These are phyloP conservation scores for Oophaga sylvatica DNA, from an alignment of 2,797 vertebrate species.

Conservation along the genomic window DNA sequence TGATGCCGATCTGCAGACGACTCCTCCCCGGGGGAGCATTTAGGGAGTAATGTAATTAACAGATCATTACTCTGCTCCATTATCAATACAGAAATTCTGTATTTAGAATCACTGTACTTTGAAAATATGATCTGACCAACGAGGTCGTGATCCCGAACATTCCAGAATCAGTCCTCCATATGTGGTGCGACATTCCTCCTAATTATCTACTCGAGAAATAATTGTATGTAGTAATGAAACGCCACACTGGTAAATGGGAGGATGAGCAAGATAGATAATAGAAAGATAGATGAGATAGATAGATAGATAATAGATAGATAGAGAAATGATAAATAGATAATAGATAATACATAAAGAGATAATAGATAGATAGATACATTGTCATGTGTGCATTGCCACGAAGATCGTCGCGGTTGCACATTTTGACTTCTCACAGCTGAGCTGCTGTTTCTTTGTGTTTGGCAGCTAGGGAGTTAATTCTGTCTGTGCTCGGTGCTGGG, in stretches of 20 bases:
- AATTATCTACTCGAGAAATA: background rate
- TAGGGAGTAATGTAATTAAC: conserved; percentile 30
- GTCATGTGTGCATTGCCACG: too few species aligned
- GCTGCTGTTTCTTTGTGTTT: too few species aligned
- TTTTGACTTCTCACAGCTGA: too few species aligned
- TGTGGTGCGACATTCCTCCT: background rate
- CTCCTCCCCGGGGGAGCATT: background rate
- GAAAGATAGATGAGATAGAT: background rate
- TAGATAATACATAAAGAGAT: too few species aligned
- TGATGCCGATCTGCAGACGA: background rate
- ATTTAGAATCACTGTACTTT: background rate
- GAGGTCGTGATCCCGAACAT: background rate
- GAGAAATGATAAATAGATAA: too few species aligned
- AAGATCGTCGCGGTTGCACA: too few species aligned
- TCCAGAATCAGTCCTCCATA: background rate
- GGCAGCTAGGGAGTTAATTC: too few species aligned
- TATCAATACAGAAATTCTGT: background rate
- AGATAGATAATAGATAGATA: too few species aligned
- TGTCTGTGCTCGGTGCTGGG: too few species aligned
- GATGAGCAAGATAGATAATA: background rate
- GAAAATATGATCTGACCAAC: background rate
- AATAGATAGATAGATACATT: too few species aligned
- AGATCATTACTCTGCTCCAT: conserved; percentile 14
- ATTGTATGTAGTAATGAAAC: background rate
- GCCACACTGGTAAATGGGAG: background rate